Evolutionary conservation across 1,140 invertebrate species (phyloP).

Genomic region (Lucilia sericata): DNA sequence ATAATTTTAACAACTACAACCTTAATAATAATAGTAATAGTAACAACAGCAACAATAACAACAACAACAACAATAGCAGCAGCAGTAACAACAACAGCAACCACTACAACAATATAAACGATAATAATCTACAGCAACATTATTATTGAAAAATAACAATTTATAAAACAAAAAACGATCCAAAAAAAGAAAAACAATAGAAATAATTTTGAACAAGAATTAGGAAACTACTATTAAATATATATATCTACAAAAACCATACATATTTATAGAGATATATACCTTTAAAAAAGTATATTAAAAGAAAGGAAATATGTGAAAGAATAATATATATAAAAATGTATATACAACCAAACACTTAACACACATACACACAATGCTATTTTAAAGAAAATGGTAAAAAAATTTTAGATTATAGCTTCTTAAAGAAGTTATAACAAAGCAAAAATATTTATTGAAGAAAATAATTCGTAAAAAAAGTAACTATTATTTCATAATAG

Average conservation of each 20-base stretch:
- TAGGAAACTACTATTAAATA: neutral
- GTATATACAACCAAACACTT: too few relatives aligned
- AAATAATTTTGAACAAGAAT: neutral
- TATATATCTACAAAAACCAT: neutral
- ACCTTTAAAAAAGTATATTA: neutral
- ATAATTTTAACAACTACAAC: constrained; percentile 51
- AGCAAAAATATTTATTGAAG: neutral
- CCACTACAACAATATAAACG: constrained; percentile 39
- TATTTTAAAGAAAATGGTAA: neutral
- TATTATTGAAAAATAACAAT: neutral
- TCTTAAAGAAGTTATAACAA: neutral
- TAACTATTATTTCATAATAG: neutral
- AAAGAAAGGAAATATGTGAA: neutral
- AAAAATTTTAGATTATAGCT: neutral
- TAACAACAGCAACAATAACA: neutral
- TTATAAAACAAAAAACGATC: neutral
- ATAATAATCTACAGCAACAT: constrained; percentile 18
- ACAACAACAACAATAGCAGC: constrained; percentile 49
- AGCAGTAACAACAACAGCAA: constrained; percentile 32
- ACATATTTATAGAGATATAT: neutral
- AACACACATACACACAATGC: neutral
- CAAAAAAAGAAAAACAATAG: neutral
- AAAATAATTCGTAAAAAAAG: neutral
- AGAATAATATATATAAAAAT: neutral
- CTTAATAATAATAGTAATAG: constrained; percentile 45